Conservation (phyloP, 2,113 vertebrate genomes). For the Pao palembangensis region DNA sequence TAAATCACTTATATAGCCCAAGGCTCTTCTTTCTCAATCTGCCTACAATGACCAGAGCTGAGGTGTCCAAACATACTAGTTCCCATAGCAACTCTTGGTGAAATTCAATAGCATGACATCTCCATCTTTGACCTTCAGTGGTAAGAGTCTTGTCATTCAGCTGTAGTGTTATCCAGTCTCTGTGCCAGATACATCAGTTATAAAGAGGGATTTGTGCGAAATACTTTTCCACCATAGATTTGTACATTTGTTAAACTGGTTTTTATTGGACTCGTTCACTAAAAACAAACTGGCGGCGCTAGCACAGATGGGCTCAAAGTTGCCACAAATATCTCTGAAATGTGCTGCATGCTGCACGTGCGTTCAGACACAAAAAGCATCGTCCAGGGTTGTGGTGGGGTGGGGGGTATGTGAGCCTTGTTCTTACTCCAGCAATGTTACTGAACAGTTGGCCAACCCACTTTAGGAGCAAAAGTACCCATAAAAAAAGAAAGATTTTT, state of each 20-base stretch:
- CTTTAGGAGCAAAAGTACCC: background rate
- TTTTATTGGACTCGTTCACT: constrained; percentile 13
- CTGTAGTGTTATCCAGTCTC: constrained; percentile 28
- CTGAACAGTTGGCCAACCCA: background rate
- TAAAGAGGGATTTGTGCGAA: background rate
- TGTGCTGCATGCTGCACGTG: constrained; percentile 5
- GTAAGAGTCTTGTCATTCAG: constrained; percentile 23
- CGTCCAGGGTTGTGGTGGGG: background rate
- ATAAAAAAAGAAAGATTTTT: background rate
- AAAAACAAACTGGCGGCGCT: constrained; percentile 1
- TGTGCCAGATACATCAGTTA: background rate
- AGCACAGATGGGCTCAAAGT: constrained; percentile 15
- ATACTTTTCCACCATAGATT: constrained; percentile 2
- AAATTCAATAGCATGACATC: constrained; percentile 42
- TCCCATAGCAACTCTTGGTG: constrained; percentile 52
- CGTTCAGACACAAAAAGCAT: constrained; percentile 1
- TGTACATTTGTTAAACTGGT: constrained; percentile 2
- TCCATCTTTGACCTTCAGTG: constrained; percentile 44
- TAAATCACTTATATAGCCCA: constrained; percentile 7
- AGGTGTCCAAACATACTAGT: constrained; percentile 38
- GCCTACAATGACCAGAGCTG: constrained; percentile 12
- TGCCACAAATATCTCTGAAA: constrained; percentile 12
- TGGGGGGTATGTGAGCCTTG: constrained; percentile 6
- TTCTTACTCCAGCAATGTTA: constrained; percentile 4
- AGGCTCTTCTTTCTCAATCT: constrained; percentile 17